Conservation (phyloP, 2,797 vertebrate species). For the Acanthopagrus latus region DNA sequence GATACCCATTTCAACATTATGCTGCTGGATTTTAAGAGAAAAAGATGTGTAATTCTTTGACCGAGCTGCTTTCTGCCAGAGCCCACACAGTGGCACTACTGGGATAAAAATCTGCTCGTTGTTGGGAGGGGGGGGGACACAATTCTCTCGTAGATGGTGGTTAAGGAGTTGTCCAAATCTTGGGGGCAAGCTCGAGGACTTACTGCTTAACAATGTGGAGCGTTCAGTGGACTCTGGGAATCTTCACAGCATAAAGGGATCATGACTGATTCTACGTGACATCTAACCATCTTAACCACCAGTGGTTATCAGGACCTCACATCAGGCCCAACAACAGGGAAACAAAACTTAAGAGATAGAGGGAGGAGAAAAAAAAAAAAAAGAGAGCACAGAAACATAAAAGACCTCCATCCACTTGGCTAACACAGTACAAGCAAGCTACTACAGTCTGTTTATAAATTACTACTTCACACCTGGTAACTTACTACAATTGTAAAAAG, state of each 20-base stretch:
- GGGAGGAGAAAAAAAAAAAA: conserved; percentile 53
- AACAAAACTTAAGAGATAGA: conserved; percentile 59
- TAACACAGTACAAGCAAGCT: conserved; percentile 87
- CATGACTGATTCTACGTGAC: conserved; percentile 73
- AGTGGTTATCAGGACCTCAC: conserved; percentile 79
- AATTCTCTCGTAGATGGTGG: conserved; percentile 84
- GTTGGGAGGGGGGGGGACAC: conserved; percentile 69
- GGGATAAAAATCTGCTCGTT: conserved; percentile 85
- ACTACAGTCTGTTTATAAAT: conserved; percentile 92
- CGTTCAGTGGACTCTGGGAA: conserved; percentile 68
- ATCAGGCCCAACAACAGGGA: conserved; percentile 71
- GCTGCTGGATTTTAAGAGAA: conserved; percentile 96
- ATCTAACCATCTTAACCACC: conserved; percentile 79
- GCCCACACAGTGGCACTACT: conserved; percentile 98
- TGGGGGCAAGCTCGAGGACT: conserved; percentile 76
- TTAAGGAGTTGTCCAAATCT: conserved; percentile 86
- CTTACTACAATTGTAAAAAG: conserved; percentile 90
- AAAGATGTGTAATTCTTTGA: conserved; percentile 87
- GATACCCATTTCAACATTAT: conserved; percentile 99
- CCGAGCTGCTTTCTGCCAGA: conserved; percentile 84
- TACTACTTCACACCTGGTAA: conserved; percentile 91
- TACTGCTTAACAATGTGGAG: conserved; percentile 63
- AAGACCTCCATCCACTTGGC: conserved; percentile 86
- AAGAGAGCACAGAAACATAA: conserved; percentile 80
- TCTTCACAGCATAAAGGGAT: conserved; percentile 82